phyloP scores from a whole-genome alignment of 2,113 vertebrate species.

The Corvus cornix region DNA sequence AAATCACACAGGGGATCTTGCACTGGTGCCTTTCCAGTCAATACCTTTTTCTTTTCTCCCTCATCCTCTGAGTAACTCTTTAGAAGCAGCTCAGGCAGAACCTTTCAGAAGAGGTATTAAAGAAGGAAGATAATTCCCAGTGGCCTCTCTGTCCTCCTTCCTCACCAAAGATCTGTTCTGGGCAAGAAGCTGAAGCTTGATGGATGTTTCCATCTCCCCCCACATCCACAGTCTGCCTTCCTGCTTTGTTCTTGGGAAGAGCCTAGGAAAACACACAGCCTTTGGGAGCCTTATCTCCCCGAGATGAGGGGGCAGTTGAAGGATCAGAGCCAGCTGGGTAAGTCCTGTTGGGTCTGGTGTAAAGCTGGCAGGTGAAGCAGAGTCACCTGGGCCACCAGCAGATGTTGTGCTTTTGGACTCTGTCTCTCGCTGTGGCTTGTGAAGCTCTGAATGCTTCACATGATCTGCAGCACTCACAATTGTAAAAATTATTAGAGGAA shows the following conservation, averaged over 20 bases:
- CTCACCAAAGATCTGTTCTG: neutral
- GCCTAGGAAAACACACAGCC: neutral
- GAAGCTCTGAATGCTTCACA: neutral
- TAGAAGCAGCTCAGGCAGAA: neutral
- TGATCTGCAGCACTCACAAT: neutral
- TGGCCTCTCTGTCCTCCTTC: neutral
- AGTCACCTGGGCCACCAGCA: neutral
- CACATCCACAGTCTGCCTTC: fast-evolving
- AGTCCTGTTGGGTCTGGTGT: neutral
- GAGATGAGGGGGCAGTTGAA: neutral
- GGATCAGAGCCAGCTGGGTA: neutral
- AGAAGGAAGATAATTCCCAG: neutral
- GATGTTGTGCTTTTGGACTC: neutral
- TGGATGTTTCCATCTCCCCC: neutral
- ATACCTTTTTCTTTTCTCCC: neutral
- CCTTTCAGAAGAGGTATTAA: neutral
- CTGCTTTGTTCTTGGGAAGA: neutral
- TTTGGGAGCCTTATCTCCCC: neutral
- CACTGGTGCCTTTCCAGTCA: neutral
- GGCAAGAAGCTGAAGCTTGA: neutral
- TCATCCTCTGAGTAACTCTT: neutral
- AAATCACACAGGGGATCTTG: neutral
- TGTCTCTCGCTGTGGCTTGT: neutral
- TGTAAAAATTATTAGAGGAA: neutral
- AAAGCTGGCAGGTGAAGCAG: neutral